phyloP scores from a whole-genome alignment of 1,140 invertebrate species.

The Drosophila jambulina region DNA sequence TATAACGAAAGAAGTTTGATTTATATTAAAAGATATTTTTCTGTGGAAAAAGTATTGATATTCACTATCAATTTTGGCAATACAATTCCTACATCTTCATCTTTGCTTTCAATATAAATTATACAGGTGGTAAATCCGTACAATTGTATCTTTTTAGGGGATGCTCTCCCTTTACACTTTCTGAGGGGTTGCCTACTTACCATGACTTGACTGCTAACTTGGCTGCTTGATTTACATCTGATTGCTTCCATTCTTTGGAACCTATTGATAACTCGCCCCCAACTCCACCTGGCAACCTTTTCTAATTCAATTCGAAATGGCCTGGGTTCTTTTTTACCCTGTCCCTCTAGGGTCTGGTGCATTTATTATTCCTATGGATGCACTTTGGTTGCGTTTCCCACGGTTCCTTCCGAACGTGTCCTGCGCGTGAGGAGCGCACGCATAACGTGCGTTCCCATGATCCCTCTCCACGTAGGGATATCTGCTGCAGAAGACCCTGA shows the following conservation, averaged over 20 bases:
- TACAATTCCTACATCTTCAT: too few relatives aligned
- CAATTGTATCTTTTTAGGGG: conserved; percentile 4
- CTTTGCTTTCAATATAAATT: neutral
- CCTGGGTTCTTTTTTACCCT: conserved; percentile 35
- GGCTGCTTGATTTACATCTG: conserved; percentile 49
- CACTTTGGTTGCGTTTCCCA: conserved; percentile 41
- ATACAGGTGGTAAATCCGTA: neutral
- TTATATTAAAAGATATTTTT: neutral
- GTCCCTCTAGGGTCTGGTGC: conserved; percentile 34
- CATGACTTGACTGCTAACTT: conserved; percentile 47
- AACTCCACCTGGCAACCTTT: conserved; percentile 48
- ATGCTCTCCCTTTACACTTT: neutral
- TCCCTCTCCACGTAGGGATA: conserved; percentile 13
- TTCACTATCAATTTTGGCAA: neutral
- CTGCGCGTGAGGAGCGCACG: conserved; percentile 51
- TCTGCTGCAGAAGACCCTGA: conserved; percentile 3
- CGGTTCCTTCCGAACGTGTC: conserved; percentile 52
- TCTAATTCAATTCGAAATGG: conserved; percentile 53
- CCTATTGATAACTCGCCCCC: conserved; percentile 26
- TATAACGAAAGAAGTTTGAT: neutral
- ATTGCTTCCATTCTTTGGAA: conserved; percentile 45
- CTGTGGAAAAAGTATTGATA: too few relatives aligned
- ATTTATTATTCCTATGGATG: conserved; percentile 43
- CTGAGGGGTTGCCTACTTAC: conserved; percentile 23
- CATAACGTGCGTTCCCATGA: conserved; percentile 46